Conservation (phyloP, 2,888 invertebrate genomes). For the Rhagonycha lutea region DNA sequence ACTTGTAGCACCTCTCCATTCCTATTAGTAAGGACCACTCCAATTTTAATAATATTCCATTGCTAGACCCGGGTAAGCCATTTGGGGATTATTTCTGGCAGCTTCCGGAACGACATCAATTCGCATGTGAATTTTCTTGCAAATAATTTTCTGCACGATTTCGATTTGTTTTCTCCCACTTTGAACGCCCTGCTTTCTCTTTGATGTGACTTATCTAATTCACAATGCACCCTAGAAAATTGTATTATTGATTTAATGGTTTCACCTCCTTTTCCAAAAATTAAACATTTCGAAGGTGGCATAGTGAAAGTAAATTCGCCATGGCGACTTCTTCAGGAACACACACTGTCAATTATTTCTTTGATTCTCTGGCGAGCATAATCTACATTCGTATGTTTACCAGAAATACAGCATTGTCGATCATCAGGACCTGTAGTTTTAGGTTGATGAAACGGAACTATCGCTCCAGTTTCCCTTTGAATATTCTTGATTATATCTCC, state of each 20-base stretch:
- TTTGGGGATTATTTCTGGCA: slow-evolving; percentile 47
- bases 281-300: slow-evolving; percentile 93
- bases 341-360: slow-evolving; percentile 85
- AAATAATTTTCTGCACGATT: slow-evolving; percentile 92
- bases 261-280: slow-evolving; percentile 96
- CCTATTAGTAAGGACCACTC: slow-evolving; percentile 50
- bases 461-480: slow-evolving; percentile 90
- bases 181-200: slow-evolving; percentile 88
- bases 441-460: slow-evolving; percentile 90
- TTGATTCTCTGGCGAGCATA: slow-evolving; percentile 84
- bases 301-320: slow-evolving; percentile 86
- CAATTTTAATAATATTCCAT: slow-evolving; percentile 54
- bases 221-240: slow-evolving; percentile 95
- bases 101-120: slow-evolving; percentile 49
- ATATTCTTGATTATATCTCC: slow-evolving; percentile 99
- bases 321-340: slow-evolving; percentile 70
- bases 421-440: slow-evolving; percentile 89
- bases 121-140: slow-evolving; percentile 87
- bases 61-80: slow-evolving; percentile 55
- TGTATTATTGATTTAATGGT: slow-evolving; percentile 97
- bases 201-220: slow-evolving; percentile 86
- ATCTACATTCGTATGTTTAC: slow-evolving; percentile 85
- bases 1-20: slow-evolving; percentile 58
- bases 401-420: slow-evolving; percentile 86
- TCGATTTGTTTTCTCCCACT: slow-evolving; percentile 94